Base-by-base conservation (phyloP, 2,797 vertebrate genomes). In the Masticophis lateralis region DNA sequence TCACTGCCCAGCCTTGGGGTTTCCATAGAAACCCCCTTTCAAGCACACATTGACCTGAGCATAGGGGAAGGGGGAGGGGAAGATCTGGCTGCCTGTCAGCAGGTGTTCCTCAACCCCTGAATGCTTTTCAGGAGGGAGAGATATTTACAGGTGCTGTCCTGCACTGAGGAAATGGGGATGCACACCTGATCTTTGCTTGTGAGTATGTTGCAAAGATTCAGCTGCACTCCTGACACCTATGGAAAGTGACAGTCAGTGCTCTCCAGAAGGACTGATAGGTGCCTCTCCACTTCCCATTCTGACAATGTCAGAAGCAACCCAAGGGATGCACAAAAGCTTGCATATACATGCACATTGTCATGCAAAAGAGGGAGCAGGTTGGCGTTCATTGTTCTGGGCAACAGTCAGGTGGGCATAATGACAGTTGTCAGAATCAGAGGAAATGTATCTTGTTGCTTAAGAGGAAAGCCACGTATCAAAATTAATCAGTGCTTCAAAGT, bases 51-150 rank as follows among this genome's bases (percentile, higher is more conserved):
- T 86, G 91, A 92, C 91, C 89, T 47, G 60, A 90, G 61, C 55
- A 27, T 9, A 37, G 83, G 55, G 18, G 25, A 43, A 37, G 55
- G 32, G 63, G 28, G 63, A 87, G 43, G 47, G 69, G 27, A 55
- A 61, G 83, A 69, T 66, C 7, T 90, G 91, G 88, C 69, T 37
- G 25, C 51, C 28, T 55, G 60, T 61, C 91, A 94, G 79, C 88
- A 90, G 91, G 88, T 92, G 88, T 27, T 66, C 88, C 86, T 92
- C 60, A 90, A 59, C 28, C 88, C 56, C 60, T 53, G 91, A 74
- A 90, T 59, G 61, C 60, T 87, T 90, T 87, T 90, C 88, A 90
- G 37, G 87, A 47, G n/a, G 43, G 27, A 69, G 59, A 59, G 27
- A 53, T 11, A 66, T 86, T 43, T 25, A 56, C 57, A 93, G 90